Evolutionary conservation across 2,113 vertebrate species (phyloP), one percentile per base, ranked within the genome.

Genomic region (Tyto alba): DNA sequence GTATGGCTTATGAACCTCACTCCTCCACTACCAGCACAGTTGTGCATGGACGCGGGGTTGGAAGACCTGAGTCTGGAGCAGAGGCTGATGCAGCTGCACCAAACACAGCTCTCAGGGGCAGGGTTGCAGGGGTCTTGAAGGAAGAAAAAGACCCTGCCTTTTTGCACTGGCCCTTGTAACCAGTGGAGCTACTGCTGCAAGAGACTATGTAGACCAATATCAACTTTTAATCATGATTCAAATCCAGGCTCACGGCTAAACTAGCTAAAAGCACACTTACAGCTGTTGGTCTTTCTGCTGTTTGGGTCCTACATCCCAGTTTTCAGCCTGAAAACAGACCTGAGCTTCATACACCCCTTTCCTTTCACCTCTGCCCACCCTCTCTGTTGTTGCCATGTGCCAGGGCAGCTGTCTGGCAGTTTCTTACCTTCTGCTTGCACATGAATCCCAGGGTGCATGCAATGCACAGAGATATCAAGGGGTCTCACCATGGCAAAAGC

Each of bases 41-140:
- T 0, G 0, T 71, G 13, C 15, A 5, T 11, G 13, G 60, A 27
- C 1, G 1, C 9, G 8, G 12, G 17, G 16, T 34, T 71, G 23
- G 60, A 85, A 36, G 41, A 47, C 4, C 8, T 20, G 29, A 87
- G 17, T 4, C 8, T 3, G 6, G 10, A 38, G 7, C 1, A 4
- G 19, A 7, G 22, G 6, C 19, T 55, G 11, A 27, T 19, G 40
- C 22, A 94, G 36, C 20, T 74, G 20, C 27, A 82, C 60, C 13
- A 78, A 9, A 19, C 38, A 20, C 29, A 66, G 30, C 23, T 83
- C 20, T 38, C 40, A 29, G 25, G 13, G 25, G 16, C 11, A 23
- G 26, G 10, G 14, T 3, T 32, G 12, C 30, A 32, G 6, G 13
- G 23, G 1, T 32, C 41, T 67, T 45, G n/a, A 23, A 85, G 27